Conservation (phyloP, 2,797 vertebrate species). For the Falco columbarius region DNA sequence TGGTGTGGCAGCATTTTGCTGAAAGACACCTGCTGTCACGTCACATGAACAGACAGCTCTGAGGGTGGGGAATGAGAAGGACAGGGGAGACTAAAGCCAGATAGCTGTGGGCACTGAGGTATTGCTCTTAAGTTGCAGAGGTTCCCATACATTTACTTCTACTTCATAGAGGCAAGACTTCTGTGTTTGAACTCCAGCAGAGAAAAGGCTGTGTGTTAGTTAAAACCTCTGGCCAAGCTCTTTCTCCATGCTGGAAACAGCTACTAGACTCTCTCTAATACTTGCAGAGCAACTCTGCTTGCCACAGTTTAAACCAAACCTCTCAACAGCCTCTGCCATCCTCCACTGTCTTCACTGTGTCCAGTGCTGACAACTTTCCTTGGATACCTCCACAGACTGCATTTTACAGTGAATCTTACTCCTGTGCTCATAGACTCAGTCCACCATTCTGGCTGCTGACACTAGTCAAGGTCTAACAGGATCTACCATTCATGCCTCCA, state of each 20-base stretch:
- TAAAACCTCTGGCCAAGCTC: not conserved
- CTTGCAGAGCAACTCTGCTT: not conserved
- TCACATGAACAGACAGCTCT: not conserved
- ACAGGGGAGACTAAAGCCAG: not conserved
- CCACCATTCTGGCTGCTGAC: not conserved
- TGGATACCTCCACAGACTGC: not conserved
- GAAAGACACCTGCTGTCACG: not conserved
- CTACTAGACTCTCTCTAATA: not conserved
- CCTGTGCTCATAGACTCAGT: not conserved
- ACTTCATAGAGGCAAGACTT: not conserved
- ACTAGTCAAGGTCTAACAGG: not conserved
- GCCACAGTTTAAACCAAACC: not conserved
- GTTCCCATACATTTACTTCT: not conserved
- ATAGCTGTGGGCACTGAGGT: fast-evolving
- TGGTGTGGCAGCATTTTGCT: not conserved
- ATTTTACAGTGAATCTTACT: not conserved
- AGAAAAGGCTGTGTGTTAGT: not conserved
- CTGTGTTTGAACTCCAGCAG: not conserved
- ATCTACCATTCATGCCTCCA: not conserved
- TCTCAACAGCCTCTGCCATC: not conserved
- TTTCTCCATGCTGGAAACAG: not conserved
- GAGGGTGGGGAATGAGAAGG: not conserved
- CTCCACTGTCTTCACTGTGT: not conserved
- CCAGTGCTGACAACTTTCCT: not conserved
- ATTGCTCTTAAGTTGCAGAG: fast-evolving